Conservation (phyloP, 2,888 invertebrate genomes). For the Tribolium freemani region DNA sequence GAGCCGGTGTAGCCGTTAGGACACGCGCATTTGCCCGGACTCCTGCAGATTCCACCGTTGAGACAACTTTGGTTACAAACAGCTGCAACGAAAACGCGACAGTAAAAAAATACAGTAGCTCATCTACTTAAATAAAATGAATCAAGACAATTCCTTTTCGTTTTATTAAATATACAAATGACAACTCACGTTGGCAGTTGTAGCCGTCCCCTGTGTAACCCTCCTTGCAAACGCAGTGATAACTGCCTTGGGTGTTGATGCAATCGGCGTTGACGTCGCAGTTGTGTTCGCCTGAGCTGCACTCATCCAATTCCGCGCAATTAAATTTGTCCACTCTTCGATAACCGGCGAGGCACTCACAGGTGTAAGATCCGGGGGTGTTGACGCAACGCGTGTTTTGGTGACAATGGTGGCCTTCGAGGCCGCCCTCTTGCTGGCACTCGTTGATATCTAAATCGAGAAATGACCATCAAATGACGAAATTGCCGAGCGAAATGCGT, state of each 20-base stretch:
- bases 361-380: conserved; percentile 85
- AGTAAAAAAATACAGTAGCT: too few species aligned
- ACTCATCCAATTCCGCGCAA: conserved; percentile 87
- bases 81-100: conserved; percentile 72
- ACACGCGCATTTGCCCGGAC: conserved; percentile 85
- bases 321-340: conserved; percentile 83
- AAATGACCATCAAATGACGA: background rate
- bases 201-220: conserved; percentile 87
- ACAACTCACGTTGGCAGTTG: conserved; percentile 80
- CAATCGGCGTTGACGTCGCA: conserved; percentile 85
- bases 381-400: conserved; percentile 88
- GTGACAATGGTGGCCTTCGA: conserved; percentile 88
- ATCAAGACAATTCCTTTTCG: too few species aligned
- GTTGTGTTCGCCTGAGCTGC: conserved; percentile 78
- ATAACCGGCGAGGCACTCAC: conserved; percentile 87
- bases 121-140: background rate
- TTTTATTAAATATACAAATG: conserved; percentile 49
- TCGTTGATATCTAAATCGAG: conserved; percentile 83
- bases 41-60: conserved; percentile 86
- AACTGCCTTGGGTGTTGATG: conserved; percentile 86
- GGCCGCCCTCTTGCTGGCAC: conserved; percentile 83
- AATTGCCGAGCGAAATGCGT: background rate
- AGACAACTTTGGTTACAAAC: conserved; percentile 84
- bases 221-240: conserved; percentile 79
- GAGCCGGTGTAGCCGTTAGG: conserved; percentile 85